Base-by-base conservation (phyloP, 2,113 vertebrate species). In the Fukomys damarensis region DNA sequence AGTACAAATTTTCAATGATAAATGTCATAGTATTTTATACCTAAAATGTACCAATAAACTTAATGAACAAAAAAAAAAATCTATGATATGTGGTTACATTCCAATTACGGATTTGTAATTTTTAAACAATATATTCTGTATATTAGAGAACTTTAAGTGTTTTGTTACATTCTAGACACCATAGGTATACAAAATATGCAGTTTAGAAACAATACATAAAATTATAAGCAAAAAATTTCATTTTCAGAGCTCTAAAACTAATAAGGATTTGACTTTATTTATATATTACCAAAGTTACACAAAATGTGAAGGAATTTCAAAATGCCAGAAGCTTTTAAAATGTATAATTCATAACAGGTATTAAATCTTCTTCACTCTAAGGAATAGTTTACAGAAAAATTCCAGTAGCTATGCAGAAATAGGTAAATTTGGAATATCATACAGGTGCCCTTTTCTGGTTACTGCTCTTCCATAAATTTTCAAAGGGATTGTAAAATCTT, bases 401-500 rank as follows among this genome's bases (percentile, higher is more conserved):
- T 41, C 19, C 49, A 7, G 0, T 2, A 54, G 59, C 22, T 70
- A 30, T 22, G 68, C 13, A 74, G 26, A 32, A 56, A 28, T n/a
- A 94, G 2, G 9, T 86, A 3, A 30, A 72, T 70, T 58, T 61
- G 76, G 81, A 70, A 16, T 54, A 83, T 83, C 38, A 56, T 56
- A 58, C 32, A 87, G 13, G 81, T 81, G 8, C 59, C 20, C 61
- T 93, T 93, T 1, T 89, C 35, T 92, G 68, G 85, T 94, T 68
- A 63, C 4, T 30, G 88, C 92, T 80, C n/a, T 54, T 0, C 89
- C 26, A 74, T n/a, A 80, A 86, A 96, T 61, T 74, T 92, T 98
- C 94, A 88, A 96, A 98, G 86, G 68, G 52, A 94, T 54, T 94
- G 22, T 80, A 94, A 88, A 81, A 95, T 96, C 94, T 61, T 43